Base-by-base conservation (phyloP, 53 echinoderm and acorn worm species). In the Mesocentrotus franciscanus region DNA sequence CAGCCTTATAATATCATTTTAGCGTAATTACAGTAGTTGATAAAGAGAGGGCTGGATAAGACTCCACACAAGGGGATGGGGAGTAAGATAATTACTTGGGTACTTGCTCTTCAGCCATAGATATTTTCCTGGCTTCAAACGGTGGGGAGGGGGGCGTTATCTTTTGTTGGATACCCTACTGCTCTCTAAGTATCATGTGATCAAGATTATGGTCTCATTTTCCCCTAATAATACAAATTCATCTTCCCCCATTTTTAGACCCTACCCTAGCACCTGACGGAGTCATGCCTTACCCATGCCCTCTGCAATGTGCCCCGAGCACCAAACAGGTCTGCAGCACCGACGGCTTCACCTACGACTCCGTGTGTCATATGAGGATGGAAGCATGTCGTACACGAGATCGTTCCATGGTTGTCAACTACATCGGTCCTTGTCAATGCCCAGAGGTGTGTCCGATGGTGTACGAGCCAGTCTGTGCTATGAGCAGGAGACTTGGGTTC, bases 381-480 rank as follows among this genome's bases (percentile, higher is more conserved):
- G 95, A 94, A 57, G 95, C 85, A 22, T 94, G 95, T n/a, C 95
- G 95, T 13, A 85, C 95, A 36, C 95, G 66, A 0, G 95, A 94
- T 68, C 95, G 95, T 15, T 49, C 95, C 70, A 87, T 94, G 55
- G 58, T 34, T 39, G 95, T 94, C 95, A 94, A 85, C 95, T 85
- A 94, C 95, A 26, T 22, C 71, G 95, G 95, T 0, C 49, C 70
- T 4, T 94, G 95, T 27, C 95, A 85, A 55, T 94, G 95, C 24
- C 95, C 95, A n/a, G 62, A 64, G 71, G 87, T 14, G 11, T 94
- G 95, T 66, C 95, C 95, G 70, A 85, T 94, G 95, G 95, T 94
- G 10, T 94, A 94, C 71, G 95, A 94, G 49, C 95, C 95, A 13
- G 56, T 94, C 39, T 94, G 95, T 55, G 95, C 87, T 3, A 87